Evolutionary conservation across 1,140 invertebrate genomes (phyloP), one percentile per base, ranked within the genome.

Genomic region (Drosophila athabasca): DNA sequence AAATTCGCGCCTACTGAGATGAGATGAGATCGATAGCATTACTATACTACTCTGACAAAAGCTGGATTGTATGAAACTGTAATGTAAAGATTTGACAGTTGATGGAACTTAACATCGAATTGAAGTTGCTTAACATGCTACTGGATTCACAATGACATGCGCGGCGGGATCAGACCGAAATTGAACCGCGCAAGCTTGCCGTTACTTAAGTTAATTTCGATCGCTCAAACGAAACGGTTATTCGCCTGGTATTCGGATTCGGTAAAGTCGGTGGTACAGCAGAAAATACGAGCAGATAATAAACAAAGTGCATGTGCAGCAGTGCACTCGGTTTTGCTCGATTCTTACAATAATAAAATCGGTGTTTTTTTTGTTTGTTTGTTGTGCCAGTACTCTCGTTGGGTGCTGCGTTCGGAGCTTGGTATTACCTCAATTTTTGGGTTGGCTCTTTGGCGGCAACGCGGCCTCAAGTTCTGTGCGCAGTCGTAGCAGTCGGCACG

Each of bases 161-260:
- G 24, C 24, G 24, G 22, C 3, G 49, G 6, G 26, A 62, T 29
- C 59, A 35, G 17, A 35, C 62, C 45, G 39, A 46, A 48, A 29
- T 22, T 44, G 19, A 65, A 58, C 26, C 26, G 58, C 65, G 45
- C 62, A 59, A 65, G 62, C 55, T 29, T 45, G 39, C 15, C 45
- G 26, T 45, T 43, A 69, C 49, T 72, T 79, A 66, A 80, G 76
- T 79, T 62, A 61, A 46, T 80, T 60, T 67, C 73, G 77, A 73
- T 57, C 72, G 35, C 50, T 67, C 24, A 54, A 81, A 70, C 68
- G 66, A 76, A 76, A 58, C 67, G 77, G 73, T 80, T 76, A 74
- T 68, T 31, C 50, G 54, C 57, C 74, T 29, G 43, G 58, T 55
- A 58, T 62, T 65, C 46, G 43, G 50, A 26, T 52, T 46, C 26